Evolutionary conservation across 1,140 invertebrate species (phyloP).

Genomic region (Ladona fulva): DNA sequence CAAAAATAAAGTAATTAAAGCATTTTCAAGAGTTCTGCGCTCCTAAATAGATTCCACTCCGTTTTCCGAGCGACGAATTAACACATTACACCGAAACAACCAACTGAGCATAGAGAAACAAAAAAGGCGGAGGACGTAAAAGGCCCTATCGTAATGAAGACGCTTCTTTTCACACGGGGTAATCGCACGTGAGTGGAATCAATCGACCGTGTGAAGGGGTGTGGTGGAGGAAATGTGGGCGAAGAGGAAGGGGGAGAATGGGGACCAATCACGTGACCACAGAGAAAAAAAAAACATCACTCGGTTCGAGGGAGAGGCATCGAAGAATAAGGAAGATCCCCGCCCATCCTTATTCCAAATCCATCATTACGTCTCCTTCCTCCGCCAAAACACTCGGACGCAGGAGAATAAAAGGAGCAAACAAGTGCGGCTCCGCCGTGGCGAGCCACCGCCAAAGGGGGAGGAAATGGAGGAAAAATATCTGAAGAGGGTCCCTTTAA

Average conservation of each 20-base stretch:
- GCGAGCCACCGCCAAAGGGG: background rate
- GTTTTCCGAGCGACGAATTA: too few relatives aligned
- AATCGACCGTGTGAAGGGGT: background rate
- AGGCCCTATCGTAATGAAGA: too few relatives aligned
- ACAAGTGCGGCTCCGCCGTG: background rate
- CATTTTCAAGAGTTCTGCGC: too few relatives aligned
- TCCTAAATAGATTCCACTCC: too few relatives aligned
- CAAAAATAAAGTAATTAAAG: too few relatives aligned
- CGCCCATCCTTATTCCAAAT: background rate
- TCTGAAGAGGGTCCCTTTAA: background rate
- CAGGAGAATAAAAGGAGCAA: background rate
- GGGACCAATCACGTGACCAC: background rate
- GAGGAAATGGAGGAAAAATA: background rate
- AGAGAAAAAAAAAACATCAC: background rate
- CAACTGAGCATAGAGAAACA: too few relatives aligned
- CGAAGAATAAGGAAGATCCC: background rate
- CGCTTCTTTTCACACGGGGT: background rate
- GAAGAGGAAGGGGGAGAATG: background rate
- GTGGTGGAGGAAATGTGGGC: background rate
- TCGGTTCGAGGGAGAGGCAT: background rate
- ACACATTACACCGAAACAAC: too few relatives aligned
- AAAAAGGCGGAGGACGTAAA: too few relatives aligned
- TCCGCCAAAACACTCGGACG: background rate
- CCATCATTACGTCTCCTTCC: background rate
- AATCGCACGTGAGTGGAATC: background rate